Evolutionary conservation across 2,888 invertebrate genomes (phyloP), one percentile per base, ranked within the genome.

Genomic region (Melinopterus prodromus): DNA sequence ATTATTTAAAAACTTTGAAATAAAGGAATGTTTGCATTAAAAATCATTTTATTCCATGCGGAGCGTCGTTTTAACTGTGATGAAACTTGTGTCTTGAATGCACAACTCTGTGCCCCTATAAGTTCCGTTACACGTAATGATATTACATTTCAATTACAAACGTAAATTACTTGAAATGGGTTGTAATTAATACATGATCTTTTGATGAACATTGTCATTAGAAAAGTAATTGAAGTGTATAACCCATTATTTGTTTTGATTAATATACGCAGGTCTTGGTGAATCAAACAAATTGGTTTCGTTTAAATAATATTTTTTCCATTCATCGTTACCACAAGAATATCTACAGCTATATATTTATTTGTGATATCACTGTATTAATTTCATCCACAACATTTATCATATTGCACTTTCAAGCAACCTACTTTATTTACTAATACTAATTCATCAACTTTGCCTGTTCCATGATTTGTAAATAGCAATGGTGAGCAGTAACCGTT

Each of bases 1-100:
- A 76, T 81, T 71, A 79, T 71, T 81, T 81, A 81, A 79, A 76
- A 78, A 74, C 37, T 74, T 70, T 77, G 75, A 79, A 81, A 81
- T 81, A 81, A 81, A 81, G 81, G 81, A 81, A 79, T 81, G 81
- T 81, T 81, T 81, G 78, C 79, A 81, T 80, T 77, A 77, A 53
- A 53, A 53, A 53, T 6, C 9, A 53, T 53, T 53, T 53, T 53
- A 53, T 53, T 53, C 53, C 53, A 9, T 53, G 53, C 7, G 53
- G 53, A 9, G 53, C 5, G 5, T 0, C 53, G 53, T 53, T 53
- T 53, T 53, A 53, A 9, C 53, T 53, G 53, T 53, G 53, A 53
- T 53, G 53, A 53, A 53, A 53, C 9, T 53, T 53, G 53, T 53
- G 53, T 53, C 53, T 53, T 53, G 9, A 53, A 53, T 53, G 53